Conservation (phyloP, 2,888 invertebrate species). For the Frankliniella intonsa region DNA sequence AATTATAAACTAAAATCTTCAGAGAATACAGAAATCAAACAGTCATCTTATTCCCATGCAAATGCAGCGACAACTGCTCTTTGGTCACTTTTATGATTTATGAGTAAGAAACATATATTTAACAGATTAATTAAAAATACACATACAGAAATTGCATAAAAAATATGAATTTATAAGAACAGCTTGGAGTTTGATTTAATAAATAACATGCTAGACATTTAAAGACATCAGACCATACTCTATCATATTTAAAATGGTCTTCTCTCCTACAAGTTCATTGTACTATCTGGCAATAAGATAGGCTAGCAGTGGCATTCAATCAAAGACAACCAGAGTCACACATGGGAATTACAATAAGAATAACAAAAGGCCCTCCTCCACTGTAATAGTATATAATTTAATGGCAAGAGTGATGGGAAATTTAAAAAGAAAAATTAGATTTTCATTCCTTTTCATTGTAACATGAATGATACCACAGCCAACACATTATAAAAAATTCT, state of each 20-base stretch:
- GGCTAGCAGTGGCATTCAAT: slow-evolving; percentile 15
- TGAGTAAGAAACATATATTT: slow-evolving; percentile 25
- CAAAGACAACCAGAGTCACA: background rate
- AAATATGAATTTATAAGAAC: slow-evolving; percentile 25
- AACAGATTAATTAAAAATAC: slow-evolving; percentile 27
- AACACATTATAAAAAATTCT: slow-evolving; percentile 19
- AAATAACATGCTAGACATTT: background rate
- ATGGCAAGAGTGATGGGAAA: background rate
- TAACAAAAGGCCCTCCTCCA: background rate
- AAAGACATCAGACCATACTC: background rate
- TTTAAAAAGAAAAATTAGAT: background rate
- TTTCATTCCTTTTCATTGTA: background rate
- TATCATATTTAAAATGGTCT: background rate
- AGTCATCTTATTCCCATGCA: slow-evolving; percentile 16
- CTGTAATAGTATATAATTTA: background rate
- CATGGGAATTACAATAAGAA: background rate
- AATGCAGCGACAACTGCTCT: slow-evolving; percentile 22
- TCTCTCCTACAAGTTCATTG: background rate
- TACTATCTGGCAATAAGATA: background rate
- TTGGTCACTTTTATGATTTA: slow-evolving; percentile 14
- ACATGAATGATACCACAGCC: slow-evolving; percentile 11
- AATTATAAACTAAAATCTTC: background rate
- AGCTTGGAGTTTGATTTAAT: background rate
- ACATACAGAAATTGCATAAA: slow-evolving; percentile 21
- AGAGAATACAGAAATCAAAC: background rate